Evolutionary conservation across 2,888 invertebrate genomes (phyloP).

Genomic region (Polydesmus complanatus): DNA sequence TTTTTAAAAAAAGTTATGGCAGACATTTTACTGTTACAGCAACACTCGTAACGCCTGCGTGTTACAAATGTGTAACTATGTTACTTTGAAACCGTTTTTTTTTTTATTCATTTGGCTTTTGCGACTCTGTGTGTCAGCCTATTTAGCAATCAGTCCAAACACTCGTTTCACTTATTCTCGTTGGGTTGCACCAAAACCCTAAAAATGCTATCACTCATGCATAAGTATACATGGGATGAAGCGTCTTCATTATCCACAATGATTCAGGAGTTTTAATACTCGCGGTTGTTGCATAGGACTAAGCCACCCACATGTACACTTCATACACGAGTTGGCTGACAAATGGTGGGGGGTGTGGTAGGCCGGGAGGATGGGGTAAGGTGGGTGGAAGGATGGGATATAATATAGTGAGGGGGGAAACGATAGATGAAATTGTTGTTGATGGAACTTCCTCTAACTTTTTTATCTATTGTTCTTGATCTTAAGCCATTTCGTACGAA

Average conservation of each 20-base stretch:
- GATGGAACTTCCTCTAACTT: neutral
- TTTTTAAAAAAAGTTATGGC: too few relatives aligned
- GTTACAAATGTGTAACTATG: too few relatives aligned
- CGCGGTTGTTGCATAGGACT: neutral
- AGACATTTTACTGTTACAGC: too few relatives aligned
- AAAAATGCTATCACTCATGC: neutral
- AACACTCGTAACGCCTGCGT: too few relatives aligned
- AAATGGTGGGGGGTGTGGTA: neutral
- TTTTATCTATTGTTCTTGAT: neutral
- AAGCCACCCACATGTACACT: neutral
- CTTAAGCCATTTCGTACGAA: neutral
- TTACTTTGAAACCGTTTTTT: too few relatives aligned
- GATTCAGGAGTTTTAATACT: slow-evolving; percentile 10
- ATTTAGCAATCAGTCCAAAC: too few relatives aligned
- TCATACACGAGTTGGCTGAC: neutral
- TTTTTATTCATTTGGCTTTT: too few relatives aligned
- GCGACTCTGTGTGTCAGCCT: too few relatives aligned
- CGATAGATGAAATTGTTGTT: neutral
- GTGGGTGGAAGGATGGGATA: neutral
- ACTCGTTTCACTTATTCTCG: too few relatives aligned
- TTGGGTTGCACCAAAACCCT: too few relatives aligned
- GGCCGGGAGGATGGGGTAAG: neutral
- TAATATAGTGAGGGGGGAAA: neutral
- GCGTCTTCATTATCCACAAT: slow-evolving; percentile 14
- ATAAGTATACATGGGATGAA: neutral